phyloP scores from a whole-genome alignment of 2,888 invertebrate genomes.

The Belgica antarctica region DNA sequence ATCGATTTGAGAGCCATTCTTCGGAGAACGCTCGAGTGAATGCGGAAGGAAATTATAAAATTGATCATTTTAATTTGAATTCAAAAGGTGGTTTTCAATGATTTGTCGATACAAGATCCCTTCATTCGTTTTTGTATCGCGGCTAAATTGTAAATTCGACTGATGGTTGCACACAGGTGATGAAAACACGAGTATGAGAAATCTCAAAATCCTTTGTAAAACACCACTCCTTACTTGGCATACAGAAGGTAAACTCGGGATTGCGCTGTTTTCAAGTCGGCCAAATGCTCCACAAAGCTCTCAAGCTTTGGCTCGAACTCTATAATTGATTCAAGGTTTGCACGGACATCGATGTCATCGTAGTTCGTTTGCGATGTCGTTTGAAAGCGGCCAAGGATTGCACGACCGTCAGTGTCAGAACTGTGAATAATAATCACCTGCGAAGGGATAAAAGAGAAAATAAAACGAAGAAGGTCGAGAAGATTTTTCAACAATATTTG shows the following conservation, averaged over 20 bases:
- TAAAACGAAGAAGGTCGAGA: not conserved
- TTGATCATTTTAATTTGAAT: not conserved
- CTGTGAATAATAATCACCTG: conserved; percentile 89
- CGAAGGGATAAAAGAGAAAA: conserved; percentile 4
- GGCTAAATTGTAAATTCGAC: no score
- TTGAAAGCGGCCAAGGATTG: conserved; percentile 88
- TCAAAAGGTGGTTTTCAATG: no score
- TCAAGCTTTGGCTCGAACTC: conserved; percentile 89
- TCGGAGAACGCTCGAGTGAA: not conserved
- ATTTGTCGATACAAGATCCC: no score
- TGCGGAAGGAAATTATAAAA: not conserved
- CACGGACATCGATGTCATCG: conserved; percentile 90
- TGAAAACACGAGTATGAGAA: no score
- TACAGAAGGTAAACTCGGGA: conserved; percentile 90
- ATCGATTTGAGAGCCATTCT: no score
- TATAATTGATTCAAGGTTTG: conserved; percentile 86
- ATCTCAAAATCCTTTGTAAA: not conserved
- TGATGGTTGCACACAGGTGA: no score
- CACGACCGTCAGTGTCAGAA: conserved; percentile 92
- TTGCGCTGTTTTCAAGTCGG: conserved; percentile 79
- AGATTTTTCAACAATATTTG: not conserved
- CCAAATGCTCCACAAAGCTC: conserved; percentile 76
- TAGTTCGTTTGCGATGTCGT: conserved; percentile 88
- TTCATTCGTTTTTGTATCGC: no score
- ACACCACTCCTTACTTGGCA: conserved; percentile 73